Percentiles rank a stretch among this genome's conserved stretches.
These are phyloP conservation scores for Platycheirus albimanus DNA, from an alignment of 2,888 invertebrate genomes.

Conservation along the genomic window DNA sequence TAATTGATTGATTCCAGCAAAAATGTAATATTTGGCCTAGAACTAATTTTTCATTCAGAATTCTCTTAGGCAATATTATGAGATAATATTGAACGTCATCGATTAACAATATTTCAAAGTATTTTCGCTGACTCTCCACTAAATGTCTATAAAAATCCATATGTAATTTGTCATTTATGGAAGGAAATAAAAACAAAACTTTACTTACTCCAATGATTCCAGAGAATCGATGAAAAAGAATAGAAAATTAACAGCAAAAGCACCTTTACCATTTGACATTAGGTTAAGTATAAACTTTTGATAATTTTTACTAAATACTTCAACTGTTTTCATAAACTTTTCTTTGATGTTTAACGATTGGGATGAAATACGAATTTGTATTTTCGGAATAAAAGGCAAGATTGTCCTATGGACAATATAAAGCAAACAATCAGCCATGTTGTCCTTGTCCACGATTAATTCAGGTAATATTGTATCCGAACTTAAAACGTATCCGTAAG, in stretches of 20 bases:
- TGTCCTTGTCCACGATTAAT: neutral
- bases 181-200: neutral
- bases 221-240: neutral
- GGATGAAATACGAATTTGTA: neutral
- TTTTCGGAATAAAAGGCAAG: neutral
- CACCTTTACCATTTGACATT: neutral
- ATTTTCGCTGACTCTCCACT: neutral
- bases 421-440: neutral
- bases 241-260: neutral
- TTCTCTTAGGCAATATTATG: neutral
- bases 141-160: neutral
- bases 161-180: neutral
- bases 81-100: neutral
- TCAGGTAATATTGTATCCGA: neutral
- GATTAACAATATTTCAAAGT: neutral
- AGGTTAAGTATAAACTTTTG: neutral
- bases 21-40: neutral
- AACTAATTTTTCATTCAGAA: neutral
- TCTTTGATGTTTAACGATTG: neutral
- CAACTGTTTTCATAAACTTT: neutral
- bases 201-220: conserved; percentile 1
- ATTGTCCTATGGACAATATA: neutral
- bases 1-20: neutral
- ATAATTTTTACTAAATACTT: neutral
- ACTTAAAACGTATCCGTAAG: neutral